Base-by-base conservation (phyloP, 2,113 vertebrate species). In the Epinephelus lanceolatus region DNA sequence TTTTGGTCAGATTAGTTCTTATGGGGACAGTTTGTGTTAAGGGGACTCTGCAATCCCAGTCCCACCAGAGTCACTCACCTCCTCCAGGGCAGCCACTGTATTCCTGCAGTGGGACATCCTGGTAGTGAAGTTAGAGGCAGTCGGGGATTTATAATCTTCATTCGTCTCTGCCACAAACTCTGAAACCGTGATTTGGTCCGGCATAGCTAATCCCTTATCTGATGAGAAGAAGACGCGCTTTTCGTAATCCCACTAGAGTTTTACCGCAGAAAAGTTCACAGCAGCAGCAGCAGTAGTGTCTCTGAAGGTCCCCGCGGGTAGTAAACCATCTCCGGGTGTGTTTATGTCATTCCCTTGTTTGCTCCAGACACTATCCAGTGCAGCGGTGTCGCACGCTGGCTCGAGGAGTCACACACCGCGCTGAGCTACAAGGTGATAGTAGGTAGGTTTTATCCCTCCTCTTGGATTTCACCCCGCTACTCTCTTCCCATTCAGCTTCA, bases 101-200 rank as follows among this genome's bases (percentile, higher is more conserved):
- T 98, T 98, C 94, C 97, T 96, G 94, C 98, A 99, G 94, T 99
- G 98, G 94, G 95, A 96, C 96, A 98, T 98, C 94, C 97, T 96
- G 87, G 97, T 99, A 94, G 98, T 99, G 96, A 99, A 99, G 96
- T 97, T 99, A 69, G 98, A 99, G 85, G 98, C 97, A 66, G 98
- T 98, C 83, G 98, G 98, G 47, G 98, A 96, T 94, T 98, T 99
- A 92, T 99, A 99, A 95, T 99, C 98, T 95, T 99, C 98, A 94
- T 98, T 98, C 57, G 98, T 99, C 96, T 99, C 98, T 80, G 96
- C 94, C 94, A 99, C 97, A 95, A 99, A 99, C 96, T 99, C 98
- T 92, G 97, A 96, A 93, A 99, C 97, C 87, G 97, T 97, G 92
- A 99, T 99, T 95, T 97, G 97, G 95, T 98, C 98, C 95, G 98